Conservation (phyloP, 92 coral and sea anemone genomes). For the Pocillopora grandis region DNA sequence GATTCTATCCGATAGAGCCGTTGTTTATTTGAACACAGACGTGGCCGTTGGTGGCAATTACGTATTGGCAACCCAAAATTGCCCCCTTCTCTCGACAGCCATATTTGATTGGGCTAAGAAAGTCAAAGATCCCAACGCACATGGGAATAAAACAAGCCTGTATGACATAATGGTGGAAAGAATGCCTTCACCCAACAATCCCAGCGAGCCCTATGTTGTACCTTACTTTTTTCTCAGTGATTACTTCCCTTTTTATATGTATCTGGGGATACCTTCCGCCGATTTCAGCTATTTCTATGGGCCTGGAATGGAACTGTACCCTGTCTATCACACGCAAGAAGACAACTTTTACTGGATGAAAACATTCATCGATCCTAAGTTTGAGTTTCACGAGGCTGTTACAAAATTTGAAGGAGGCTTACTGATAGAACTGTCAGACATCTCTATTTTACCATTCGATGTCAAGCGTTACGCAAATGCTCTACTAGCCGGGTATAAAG, state of each 20-base stretch:
- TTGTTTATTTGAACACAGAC: conserved; percentile 78
- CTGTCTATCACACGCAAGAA: conserved; percentile 88
- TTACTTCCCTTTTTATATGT: conserved; percentile 74
- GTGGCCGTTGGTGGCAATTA: conserved; percentile 71
- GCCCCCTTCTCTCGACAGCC: conserved; percentile 59
- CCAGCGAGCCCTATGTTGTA: conserved; percentile 63
- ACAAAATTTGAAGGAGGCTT: conserved; percentile 80
- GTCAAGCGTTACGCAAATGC: conserved; percentile 36
- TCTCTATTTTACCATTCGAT: conserved; percentile 63
- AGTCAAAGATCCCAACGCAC: conserved; percentile 71
- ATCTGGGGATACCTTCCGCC: conserved; percentile 79
- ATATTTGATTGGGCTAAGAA: conserved; percentile 63
- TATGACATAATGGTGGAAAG: conserved; percentile 83
- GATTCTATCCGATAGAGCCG: conserved; percentile 58
- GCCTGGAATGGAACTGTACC: conserved; percentile 53
- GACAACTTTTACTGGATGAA: conserved; percentile 92
- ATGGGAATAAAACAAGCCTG: conserved; percentile 44
- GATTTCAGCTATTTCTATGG: conserved; percentile 86
- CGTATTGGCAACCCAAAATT: conserved; percentile 46
- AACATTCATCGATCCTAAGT: conserved; percentile 79
- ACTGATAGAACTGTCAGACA: conserved; percentile 75
- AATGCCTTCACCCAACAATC: conserved; percentile 30
- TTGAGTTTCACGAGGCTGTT: conserved; percentile 79
- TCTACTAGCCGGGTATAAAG: neutral
- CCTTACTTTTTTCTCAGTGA: conserved; percentile 73